Evolutionary conservation across 2,113 vertebrate species (phyloP), one percentile per base, ranked within the genome.

Genomic region (Rostratula benghalensis): DNA sequence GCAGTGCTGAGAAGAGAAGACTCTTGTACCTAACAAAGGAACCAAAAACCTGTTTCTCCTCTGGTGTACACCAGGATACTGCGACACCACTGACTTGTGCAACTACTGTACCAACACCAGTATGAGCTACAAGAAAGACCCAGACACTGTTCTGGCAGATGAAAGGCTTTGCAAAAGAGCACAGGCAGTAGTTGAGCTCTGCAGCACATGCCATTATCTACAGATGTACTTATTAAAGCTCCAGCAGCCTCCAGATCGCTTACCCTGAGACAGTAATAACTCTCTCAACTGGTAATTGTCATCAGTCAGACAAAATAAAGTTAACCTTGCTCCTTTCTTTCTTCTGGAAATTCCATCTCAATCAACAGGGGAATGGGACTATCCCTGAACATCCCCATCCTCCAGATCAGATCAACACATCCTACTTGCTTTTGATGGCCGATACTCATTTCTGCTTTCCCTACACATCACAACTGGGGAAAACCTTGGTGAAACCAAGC

Each of bases 151-250:
- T 71, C 73, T 31, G 60, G 60, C 53, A 95, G 65, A 94, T 81
- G 65, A 93, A 95, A 96, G 79, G 79, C 90, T 94, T 70, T 88
- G 71, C 46, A 50, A 17, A 71, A 85, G 74, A 80, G 50, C 75
- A 35, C 63, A 85, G 75, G 84, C 75, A 60, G 22, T 7, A 57
- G 89, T 7, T 56, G 75, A 80, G 75, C 56, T 71, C 23, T 17
- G 59, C 78, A 82, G 53, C 13, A 71, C 70, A 27, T 4, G 8
- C 67, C 71, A 78, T 45, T 51, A 83, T 70, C 82, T 83, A 79
- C 82, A 94, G 79, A 85, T 67, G 3, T 5, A 53, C 53, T 87
- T 80, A 89, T 70, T 91, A 95, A 54, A 93, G 74, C 81, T 70
- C 46, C 11, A 74, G 67, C 88, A 80, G 75, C 73, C 76, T 90